phyloP scores from a whole-genome alignment of 2,113 vertebrate species.

The Phaetusa simplex region DNA sequence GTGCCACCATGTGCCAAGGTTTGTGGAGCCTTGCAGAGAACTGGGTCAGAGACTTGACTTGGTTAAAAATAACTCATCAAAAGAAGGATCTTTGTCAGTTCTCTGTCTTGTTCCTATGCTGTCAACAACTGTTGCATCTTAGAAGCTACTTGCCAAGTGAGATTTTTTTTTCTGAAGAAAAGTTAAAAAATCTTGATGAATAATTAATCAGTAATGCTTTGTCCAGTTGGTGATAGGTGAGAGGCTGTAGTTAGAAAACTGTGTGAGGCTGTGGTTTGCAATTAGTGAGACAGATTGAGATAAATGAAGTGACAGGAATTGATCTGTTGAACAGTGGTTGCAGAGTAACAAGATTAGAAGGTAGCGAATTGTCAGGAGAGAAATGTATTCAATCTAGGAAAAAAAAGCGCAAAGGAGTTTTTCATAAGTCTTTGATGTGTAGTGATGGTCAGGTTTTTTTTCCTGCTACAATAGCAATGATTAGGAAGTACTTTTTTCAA shows the following conservation, averaged over 20 bases:
- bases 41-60: constrained; percentile 37
- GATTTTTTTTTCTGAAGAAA: neutral
- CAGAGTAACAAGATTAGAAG: neutral
- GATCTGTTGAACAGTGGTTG: neutral
- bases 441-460: neutral
- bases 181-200: neutral
- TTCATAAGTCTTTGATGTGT: neutral
- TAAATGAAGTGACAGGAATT: neutral
- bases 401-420: neutral
- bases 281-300: neutral
- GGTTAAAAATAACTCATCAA: constrained; percentile 48
- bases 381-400: neutral
- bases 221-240: neutral
- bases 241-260: neutral
- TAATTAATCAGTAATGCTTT: neutral
- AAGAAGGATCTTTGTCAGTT: constrained; percentile 4
- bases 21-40: neutral
- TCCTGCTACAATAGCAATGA: neutral
- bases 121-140: neutral
- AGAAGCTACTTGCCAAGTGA: neutral
- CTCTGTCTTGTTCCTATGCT: neutral
- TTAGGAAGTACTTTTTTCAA: neutral
- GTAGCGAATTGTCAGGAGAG: neutral
- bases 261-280: neutral
- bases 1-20: neutral